Conservation (phyloP, 2,888 invertebrate genomes). For the Eueremaeus valkanovi region DNA sequence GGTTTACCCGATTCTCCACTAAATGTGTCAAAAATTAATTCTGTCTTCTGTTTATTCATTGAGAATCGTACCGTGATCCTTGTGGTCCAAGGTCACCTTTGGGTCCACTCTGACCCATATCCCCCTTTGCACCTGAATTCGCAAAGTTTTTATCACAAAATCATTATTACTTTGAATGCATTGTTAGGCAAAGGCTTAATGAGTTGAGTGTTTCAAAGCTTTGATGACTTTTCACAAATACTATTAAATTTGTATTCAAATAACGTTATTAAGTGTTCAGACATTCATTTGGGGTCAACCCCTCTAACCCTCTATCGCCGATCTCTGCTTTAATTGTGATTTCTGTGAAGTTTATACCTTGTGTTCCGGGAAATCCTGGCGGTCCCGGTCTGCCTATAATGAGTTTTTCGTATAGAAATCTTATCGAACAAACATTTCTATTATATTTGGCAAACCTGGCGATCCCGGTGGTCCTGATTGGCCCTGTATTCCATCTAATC, state of each 20-base stretch:
- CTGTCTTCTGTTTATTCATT: not conserved
- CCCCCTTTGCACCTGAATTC: slow-evolving; percentile 48
- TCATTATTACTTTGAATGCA: too few relatives aligned
- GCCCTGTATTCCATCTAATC: not conserved
- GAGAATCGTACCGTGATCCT: slow-evolving; percentile 61
- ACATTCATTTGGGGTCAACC: too few relatives aligned
- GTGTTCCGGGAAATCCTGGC: slow-evolving; percentile 76
- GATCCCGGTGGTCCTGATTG: slow-evolving; percentile 9
- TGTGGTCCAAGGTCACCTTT: slow-evolving; percentile 52
- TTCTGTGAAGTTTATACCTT: too few relatives aligned
- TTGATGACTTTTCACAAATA: too few relatives aligned
- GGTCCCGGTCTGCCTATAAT: slow-evolving; percentile 4
- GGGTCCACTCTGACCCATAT: slow-evolving; percentile 66
- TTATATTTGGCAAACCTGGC: not conserved
- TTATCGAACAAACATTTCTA: not conserved
- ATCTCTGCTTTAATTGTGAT: too few relatives aligned
- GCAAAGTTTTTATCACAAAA: too few relatives aligned
- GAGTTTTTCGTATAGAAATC: too few relatives aligned
- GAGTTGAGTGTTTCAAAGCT: too few relatives aligned
- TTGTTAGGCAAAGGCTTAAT: too few relatives aligned
- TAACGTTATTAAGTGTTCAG: too few relatives aligned
- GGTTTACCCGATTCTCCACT: slow-evolving; percentile 73
- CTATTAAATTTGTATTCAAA: too few relatives aligned
- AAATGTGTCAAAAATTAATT: slow-evolving; percentile 66
- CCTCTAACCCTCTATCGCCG: too few relatives aligned